Percentiles rank a stretch among this genome's conserved stretches.
Evolutionary conservation across 2,113 vertebrate species (phyloP).

Genomic region (Aix galericulata): DNA sequence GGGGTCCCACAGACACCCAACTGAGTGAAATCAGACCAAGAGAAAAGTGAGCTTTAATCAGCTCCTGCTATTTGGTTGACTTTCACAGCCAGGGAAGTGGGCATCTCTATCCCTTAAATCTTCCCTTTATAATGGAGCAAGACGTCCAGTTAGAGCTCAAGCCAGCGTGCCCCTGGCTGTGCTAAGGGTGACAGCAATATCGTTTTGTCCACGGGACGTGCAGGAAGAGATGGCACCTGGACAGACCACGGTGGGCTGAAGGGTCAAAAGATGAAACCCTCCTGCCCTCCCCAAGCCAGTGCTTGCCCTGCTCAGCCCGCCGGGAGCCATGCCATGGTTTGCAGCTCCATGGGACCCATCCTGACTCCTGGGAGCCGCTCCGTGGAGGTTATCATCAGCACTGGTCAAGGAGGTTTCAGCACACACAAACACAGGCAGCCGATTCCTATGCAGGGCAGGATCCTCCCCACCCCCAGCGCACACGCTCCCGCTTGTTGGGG

Average conservation of each 20-base stretch:
- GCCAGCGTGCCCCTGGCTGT: background rate
- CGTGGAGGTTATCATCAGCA: accelerated
- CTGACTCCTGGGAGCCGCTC: background rate
- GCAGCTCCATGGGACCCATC: background rate
- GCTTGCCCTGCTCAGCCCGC: background rate
- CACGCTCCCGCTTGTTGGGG: conserved; percentile 25
- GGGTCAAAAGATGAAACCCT: background rate
- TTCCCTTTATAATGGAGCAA: background rate
- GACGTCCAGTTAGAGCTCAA: background rate
- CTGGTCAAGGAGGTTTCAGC: background rate
- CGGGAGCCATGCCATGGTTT: background rate
- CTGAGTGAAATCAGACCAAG: background rate
- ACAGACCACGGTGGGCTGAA: no score
- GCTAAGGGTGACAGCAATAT: no score
- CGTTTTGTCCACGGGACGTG: background rate
- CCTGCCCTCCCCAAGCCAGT: background rate
- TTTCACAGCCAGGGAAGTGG: background rate
- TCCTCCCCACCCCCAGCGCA: conserved; percentile 32
- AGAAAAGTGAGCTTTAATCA: background rate
- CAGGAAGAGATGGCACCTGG: background rate
- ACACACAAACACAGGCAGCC: background rate
- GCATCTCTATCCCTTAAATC: background rate
- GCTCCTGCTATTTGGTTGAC: background rate
- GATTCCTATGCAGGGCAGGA: background rate
- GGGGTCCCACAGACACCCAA: no score